phyloP scores from a whole-genome alignment of 2,888 invertebrate genomes.

The Pterobdella sp. region DNA sequence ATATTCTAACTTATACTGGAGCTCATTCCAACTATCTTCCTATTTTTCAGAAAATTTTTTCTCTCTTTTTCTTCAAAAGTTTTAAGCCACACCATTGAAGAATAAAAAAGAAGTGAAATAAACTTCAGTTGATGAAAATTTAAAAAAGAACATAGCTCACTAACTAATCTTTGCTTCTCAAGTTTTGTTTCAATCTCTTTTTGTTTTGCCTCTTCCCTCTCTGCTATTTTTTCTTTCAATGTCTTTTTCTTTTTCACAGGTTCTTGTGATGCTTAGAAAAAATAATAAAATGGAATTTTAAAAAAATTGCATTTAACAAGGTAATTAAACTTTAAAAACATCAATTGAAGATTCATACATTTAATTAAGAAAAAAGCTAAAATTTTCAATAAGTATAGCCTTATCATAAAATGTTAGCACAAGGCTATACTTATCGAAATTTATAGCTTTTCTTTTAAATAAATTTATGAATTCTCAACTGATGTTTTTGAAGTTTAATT shows the following conservation, averaged over 20 bases:
- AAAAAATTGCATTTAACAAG: neutral
- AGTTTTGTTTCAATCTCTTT: conserved; percentile 47
- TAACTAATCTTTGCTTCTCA: conserved; percentile 25
- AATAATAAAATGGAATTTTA: neutral
- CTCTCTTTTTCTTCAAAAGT: too few species aligned
- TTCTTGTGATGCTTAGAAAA: conserved; percentile 51
- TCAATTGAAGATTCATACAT: neutral
- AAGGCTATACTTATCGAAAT: too few species aligned
- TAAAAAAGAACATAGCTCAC: neutral
- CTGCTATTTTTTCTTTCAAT: conserved; percentile 66
- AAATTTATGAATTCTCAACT: too few species aligned
- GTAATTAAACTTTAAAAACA: neutral
- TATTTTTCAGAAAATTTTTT: too few species aligned
- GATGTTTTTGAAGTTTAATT: too few species aligned
- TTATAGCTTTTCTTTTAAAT: too few species aligned
- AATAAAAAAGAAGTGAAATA: neutral
- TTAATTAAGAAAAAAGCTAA: neutral
- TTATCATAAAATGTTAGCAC: neutral
- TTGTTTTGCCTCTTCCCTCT: conserved; percentile 60
- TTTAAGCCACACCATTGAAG: neutral
- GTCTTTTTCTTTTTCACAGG: conserved; percentile 56
- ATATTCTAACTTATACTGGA: too few species aligned
- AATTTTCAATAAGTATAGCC: neutral
- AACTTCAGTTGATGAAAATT: neutral
- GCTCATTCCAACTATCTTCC: too few species aligned